phyloP scores from a whole-genome alignment of 2,113 vertebrate genomes.

The Tragelaphus imberbis region DNA sequence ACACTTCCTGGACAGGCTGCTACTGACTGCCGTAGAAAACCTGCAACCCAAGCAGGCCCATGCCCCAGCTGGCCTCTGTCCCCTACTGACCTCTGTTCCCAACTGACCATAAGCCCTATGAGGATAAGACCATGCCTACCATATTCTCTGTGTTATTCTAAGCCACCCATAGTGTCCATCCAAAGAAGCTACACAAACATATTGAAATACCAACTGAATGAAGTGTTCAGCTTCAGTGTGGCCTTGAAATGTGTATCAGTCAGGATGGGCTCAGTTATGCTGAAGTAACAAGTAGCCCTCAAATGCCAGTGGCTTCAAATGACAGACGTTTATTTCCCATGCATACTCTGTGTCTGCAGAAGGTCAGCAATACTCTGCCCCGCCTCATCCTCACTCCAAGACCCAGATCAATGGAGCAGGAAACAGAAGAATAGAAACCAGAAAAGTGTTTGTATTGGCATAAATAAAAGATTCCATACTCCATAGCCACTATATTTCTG shows the following conservation, averaged over 20 bases:
- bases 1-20: no score
- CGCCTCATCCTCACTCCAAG: neutral
- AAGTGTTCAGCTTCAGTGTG: neutral
- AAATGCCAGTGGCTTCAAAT: neutral
- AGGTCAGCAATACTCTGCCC: neutral
- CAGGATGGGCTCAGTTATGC: neutral
- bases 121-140: neutral
- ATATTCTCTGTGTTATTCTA: neutral
- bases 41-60: neutral
- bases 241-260: neutral
- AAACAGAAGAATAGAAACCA: neutral
- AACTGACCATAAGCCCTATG: fast-evolving
- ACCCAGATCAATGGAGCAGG: neutral
- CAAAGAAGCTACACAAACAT: neutral
- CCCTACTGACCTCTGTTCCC: neutral
- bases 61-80: neutral
- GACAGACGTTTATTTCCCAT: neutral
- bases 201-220: neutral
- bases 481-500: fast-evolving
- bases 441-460: no score
- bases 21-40: neutral
- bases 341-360: neutral
- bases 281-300: neutral
- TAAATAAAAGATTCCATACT: neutral
- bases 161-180: neutral